phyloP scores from a whole-genome alignment of 2,888 invertebrate genomes.

The Nomada flava region DNA sequence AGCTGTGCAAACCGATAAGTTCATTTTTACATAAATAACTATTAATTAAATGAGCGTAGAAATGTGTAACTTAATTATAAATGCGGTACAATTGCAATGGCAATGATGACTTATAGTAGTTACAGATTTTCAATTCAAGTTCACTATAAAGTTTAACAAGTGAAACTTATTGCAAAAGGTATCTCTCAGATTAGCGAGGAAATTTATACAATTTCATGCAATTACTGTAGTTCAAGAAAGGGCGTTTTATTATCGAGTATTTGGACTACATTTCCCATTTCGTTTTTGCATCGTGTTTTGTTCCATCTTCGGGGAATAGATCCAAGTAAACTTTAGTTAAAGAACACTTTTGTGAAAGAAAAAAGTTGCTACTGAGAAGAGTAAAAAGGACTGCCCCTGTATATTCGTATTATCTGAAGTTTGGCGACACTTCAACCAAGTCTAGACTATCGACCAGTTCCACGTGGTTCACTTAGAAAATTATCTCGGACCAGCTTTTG shows the following conservation, averaged over 20 bases:
- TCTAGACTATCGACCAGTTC: conserved; percentile 69
- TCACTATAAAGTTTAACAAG: no score
- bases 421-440: conserved; percentile 66
- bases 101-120: no score
- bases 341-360: conserved; percentile 35
- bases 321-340: conserved; percentile 61
- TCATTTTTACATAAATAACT: no score
- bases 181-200: no score
- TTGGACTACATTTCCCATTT: conserved; percentile 30
- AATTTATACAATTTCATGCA: no score
- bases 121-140: no score
- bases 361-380: conserved; percentile 50
- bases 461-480: conserved; percentile 57
- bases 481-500: conserved; percentile 37
- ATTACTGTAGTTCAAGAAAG: not conserved
- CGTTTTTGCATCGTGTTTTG: conserved; percentile 49
- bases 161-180: no score
- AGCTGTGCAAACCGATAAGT: no score
- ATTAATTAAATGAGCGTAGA: no score
- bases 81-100: no score
- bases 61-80: no score
- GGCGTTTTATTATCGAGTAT: conserved; percentile 7
- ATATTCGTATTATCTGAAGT: conserved; percentile 71
- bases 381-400: conserved; percentile 48
- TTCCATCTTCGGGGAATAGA: conserved; percentile 49